Evolutionary conservation across 2,797 vertebrate species (phyloP).

Genomic region (Buphagus erythrorhynchus): DNA sequence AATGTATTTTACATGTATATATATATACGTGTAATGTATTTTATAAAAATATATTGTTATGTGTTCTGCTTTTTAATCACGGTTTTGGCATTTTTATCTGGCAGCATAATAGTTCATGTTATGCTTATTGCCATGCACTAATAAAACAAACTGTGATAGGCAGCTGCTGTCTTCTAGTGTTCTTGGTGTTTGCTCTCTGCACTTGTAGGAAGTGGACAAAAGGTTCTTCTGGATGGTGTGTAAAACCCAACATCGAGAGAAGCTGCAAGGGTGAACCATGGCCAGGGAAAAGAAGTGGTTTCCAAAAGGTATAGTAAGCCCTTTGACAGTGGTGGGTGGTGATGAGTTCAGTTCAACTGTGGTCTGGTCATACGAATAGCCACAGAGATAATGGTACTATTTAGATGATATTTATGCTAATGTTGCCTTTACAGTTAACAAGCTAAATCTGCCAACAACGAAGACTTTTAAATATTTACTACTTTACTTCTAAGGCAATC

Average conservation of each 20-base stretch:
- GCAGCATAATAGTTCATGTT: neutral
- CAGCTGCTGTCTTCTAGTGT: neutral
- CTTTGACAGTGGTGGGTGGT: neutral
- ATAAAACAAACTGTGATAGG: neutral
- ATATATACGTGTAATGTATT: neutral
- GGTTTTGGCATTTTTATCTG: neutral
- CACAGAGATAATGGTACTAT: neutral
- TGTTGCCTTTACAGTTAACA: slow-evolving; percentile 45
- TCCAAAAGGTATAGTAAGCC: neutral
- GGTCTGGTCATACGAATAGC: neutral
- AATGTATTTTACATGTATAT: neutral
- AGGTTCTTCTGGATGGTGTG: neutral
- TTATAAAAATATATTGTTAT: neutral
- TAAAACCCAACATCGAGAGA: neutral
- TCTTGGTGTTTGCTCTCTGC: neutral
- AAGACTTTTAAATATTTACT: slow-evolving; percentile 59
- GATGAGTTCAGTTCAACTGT: neutral
- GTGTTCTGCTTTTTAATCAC: neutral
- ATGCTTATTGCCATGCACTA: neutral
- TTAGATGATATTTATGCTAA: slow-evolving; percentile 33
- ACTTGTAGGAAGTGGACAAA: neutral
- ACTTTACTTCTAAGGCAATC: slow-evolving; percentile 48
- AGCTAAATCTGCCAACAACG: slow-evolving; percentile 25
- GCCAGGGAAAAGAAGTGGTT: neutral
- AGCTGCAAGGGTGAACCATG: neutral